Base-by-base conservation (phyloP, 2,113 vertebrate species). In the Megaceryle torquata region DNA sequence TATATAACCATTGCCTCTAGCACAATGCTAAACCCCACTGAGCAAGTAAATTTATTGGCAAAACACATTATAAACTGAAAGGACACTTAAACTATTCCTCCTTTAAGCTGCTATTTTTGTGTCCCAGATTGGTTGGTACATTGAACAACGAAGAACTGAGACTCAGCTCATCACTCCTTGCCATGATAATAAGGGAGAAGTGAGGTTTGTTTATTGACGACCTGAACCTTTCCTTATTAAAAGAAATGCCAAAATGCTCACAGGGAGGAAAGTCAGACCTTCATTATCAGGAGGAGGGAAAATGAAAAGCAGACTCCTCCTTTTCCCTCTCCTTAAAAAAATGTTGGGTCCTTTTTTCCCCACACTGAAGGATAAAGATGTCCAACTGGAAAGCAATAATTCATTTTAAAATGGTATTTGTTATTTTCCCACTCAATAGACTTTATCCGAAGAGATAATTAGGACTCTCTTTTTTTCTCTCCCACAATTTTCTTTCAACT, bases 1-100 rank as follows among this genome's bases (percentile, higher is more conserved):
- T 93, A 80, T 79, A 75, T 91, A 94, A 85, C 24, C 70, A 89
- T 33, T 71, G 90, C 69, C 88, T 92, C 54, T 46, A 86, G 87
- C 91, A 96, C 65, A 95, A 91, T 35, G 77, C 63, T 86, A 96
- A 95, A 60, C 15, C 43, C 35, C 37, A 74, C 63, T 67, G 84
- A 94, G 88, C 75, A 96, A 96, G 82, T n/a, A 93, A 88, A 93
- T 78, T 80, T 53, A 93, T 83, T 89, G 89, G 78, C 43, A 93
- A 96, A 96, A 93, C 70, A 78, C 65, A 84, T 79, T 69, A 92
- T n/a, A 64, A 91, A 92, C 78, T 76, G 56, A 43, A 96, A 95
- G 78, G 29, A 41, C 77, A 94, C 60, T 92, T 94, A 89, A 95
- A 95, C n/a, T 53, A 51, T 78, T 76, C 60, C 61, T 87, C 61